Percentiles rank a stretch among this genome's conserved stretches.
Conservation (phyloP, 2,113 vertebrate genomes). For the Cyprinus carpio region DNA sequence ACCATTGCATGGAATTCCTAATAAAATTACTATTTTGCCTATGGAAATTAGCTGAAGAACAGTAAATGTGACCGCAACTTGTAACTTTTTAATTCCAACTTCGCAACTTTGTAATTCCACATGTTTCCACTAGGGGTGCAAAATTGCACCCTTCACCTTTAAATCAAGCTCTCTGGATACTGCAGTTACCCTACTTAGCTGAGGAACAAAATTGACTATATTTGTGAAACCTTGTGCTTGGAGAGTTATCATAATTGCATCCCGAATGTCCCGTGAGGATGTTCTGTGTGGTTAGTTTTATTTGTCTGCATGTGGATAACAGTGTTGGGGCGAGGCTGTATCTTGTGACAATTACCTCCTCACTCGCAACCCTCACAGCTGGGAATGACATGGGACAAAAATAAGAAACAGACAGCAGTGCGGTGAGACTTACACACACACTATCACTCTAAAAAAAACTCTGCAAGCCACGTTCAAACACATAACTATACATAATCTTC, state of each 20-base stretch:
- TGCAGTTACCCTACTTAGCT: not conserved
- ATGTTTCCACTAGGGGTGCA: not conserved
- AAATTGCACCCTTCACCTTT: not conserved
- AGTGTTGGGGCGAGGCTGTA: conserved; percentile 4
- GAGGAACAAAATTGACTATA: not conserved
- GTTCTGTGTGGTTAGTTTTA: not conserved
- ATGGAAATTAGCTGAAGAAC: too few species aligned
- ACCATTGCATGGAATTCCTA: too few species aligned
- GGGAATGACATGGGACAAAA: conserved; percentile 55
- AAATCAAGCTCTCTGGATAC: not conserved
- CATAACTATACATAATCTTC: conserved; percentile 33
- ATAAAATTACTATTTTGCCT: too few species aligned
- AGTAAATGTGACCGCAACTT: too few species aligned
- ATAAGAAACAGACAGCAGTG: conserved; percentile 37
- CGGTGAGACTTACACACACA: conserved; percentile 11
- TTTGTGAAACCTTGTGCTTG: not conserved
- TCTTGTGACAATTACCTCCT: conserved; percentile 72
- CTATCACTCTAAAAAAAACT: conserved; percentile 29
- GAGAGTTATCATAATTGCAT: not conserved
- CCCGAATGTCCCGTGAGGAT: not conserved
- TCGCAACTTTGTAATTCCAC: too few species aligned
- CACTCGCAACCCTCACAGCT: conserved; percentile 75
- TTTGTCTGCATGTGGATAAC: not conserved
- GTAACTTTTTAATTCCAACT: too few species aligned
- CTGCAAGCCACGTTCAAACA: not conserved